phyloP scores from a whole-genome alignment of 2,113 vertebrate species.

The Proteles cristata region DNA sequence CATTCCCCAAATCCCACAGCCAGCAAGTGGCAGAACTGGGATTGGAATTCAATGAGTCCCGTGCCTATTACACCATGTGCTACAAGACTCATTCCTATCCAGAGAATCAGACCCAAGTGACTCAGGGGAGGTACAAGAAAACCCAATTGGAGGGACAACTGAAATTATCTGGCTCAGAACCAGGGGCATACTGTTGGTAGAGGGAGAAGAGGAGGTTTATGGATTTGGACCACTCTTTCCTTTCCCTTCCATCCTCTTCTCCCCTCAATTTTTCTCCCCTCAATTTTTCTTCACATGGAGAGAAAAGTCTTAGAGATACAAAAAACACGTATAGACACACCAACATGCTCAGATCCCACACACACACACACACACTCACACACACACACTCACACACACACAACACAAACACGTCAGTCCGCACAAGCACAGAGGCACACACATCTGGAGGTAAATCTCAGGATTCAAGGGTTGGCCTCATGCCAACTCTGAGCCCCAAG shows the following conservation, averaged over 20 bases:
- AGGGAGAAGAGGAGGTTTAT: not conserved
- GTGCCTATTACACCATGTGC: not conserved
- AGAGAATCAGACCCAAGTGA: not conserved
- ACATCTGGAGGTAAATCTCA: conserved; percentile 79
- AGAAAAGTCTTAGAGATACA: conserved; percentile 14
- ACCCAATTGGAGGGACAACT: not conserved
- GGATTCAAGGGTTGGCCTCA: conserved; percentile 77
- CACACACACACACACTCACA: not conserved
- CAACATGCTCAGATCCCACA: not conserved
- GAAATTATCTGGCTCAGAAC: not conserved
- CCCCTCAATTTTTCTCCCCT: not conserved
- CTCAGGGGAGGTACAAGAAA: not conserved
- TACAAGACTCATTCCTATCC: not conserved
- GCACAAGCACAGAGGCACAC: conserved; percentile 70
- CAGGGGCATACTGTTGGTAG: not conserved
- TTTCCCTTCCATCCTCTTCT: not conserved
- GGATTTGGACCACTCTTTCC: not conserved
- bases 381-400: not conserved
- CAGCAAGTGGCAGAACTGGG: not conserved
- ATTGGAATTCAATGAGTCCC: not conserved
- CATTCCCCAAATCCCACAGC: not conserved
- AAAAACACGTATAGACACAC: not conserved
- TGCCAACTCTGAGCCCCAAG: conserved; percentile 75
- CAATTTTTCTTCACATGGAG: not conserved
- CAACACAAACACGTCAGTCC: conserved; percentile 41